These are phyloP conservation scores for Macaria notata DNA, from an alignment of 2,888 invertebrate genomes.

Conservation along the genomic window DNA sequence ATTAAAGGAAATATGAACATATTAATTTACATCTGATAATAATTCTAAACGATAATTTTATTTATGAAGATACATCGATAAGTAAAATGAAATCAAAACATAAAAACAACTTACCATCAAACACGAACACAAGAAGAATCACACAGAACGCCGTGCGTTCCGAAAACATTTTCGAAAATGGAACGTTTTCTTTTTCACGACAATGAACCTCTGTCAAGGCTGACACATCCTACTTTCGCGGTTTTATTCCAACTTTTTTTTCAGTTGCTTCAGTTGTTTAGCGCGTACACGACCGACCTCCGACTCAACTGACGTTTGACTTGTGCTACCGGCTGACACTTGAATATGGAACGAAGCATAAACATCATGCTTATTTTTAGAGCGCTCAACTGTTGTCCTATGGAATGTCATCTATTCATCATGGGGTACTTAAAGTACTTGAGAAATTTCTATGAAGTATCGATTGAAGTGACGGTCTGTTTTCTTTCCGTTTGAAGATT, in stretches of 20 bases:
- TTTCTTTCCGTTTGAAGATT: too few species aligned
- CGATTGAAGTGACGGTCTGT: too few species aligned
- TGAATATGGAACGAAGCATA: conserved; percentile 52
- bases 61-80: conserved; percentile 8
- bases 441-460: too few species aligned
- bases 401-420: conserved; percentile 45
- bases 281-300: conserved; percentile 48
- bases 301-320: conserved; percentile 50
- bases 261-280: conserved; percentile 47
- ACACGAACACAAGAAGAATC: conserved; percentile 35
- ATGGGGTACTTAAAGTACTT: conserved; percentile 25
- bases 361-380: conserved; percentile 69
- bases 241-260: conserved; percentile 43
- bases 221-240: conserved; percentile 56
- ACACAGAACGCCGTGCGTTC: conserved; percentile 35
- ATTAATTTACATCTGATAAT: too few species aligned
- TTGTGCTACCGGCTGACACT: conserved; percentile 45
- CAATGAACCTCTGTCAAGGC: conserved; percentile 43
- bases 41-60: too few species aligned
- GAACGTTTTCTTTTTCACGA: conserved; percentile 37
- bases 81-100: neutral
- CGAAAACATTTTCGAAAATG: conserved; percentile 33
- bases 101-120: conserved; percentile 42
- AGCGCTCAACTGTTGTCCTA: conserved; percentile 42
- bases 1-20: too few species aligned